Base-by-base conservation (phyloP, 1,140 invertebrate genomes). In the Brachionus calyciflorus region DNA sequence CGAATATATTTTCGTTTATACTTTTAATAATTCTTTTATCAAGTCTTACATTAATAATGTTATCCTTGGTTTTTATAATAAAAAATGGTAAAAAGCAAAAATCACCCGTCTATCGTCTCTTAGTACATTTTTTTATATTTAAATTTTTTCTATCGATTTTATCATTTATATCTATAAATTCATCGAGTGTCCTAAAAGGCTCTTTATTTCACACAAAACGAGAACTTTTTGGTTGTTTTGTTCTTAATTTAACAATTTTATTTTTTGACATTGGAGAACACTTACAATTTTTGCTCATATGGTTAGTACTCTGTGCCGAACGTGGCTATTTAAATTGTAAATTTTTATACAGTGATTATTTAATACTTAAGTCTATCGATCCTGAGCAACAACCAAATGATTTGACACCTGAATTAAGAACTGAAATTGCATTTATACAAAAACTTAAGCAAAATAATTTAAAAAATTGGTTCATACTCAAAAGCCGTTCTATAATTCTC, bases 291-390 rank as follows among this genome's bases (percentile, higher is more conserved):
- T 21, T 65, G 2, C 19, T 44, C 17, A 65, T 65, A 1, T 65
- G 60, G 60, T 28, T 65, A n/a, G 44, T 65, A 12, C 28, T 65
- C 21, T 65, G 41, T 10, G 7, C 60, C 12, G 60, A 65, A 21
- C 37, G 60, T 1, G 40, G 44, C 24, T 65, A 24, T 24, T 14
- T 65, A 21, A 41, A 24, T 10, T 41, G 6, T 4, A 65, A 65
- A 44, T 65, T 17, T 41, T 41, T 65, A n/a, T 65, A 44, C 21
- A 65, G 60, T 40, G 60, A 65, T 46, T 65, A 65, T 44, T 44
- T 65, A 41, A 41, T 65, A n/a, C n/a, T n/a, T n/a, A n/a, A 65
- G 30, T 24, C 19, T 30, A 41, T 17, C 21, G 40, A n/a, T n/a
- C n/a, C n/a, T n/a, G n/a, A n/a, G n/a, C n/a, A n/a, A n/a, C n/a